phyloP scores from a whole-genome alignment of 2,797 vertebrate genomes.

The Cryptoprocta ferox region DNA sequence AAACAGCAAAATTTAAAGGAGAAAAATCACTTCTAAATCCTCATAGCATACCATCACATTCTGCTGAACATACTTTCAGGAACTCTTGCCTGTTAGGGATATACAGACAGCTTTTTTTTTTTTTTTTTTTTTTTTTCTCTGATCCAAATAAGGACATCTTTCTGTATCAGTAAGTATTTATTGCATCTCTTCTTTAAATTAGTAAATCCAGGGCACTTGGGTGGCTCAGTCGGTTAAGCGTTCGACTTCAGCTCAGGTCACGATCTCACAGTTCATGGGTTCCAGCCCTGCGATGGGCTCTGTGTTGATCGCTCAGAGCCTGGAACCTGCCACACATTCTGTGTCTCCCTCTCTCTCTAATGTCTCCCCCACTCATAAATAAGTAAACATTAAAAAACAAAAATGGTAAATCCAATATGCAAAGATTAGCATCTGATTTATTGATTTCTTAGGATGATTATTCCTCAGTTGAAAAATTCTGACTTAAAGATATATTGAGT shows the following conservation, averaged over 20 bases:
- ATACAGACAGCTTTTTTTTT: not conserved
- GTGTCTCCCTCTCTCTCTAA: too few species aligned
- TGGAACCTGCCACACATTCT: too few species aligned
- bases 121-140: not conserved
- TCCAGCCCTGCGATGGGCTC: too few species aligned
- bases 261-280: too few species aligned
- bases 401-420: not conserved
- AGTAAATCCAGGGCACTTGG: not conserved
- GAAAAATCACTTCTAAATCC: not conserved
- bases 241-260: too few species aligned
- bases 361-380: too few species aligned
- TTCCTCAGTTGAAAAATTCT: not conserved
- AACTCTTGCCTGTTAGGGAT: not conserved
- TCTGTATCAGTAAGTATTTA: not conserved
- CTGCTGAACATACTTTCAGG: not conserved
- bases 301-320: too few species aligned
- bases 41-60: not conserved
- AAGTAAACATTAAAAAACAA: not conserved
- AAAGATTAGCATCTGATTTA: not conserved
- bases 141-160: not conserved
- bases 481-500: not conserved
- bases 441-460: not conserved
- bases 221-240: too few species aligned
- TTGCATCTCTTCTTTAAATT: slow-evolving; percentile 13
- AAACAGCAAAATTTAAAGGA: not conserved